These are phyloP conservation scores for Furcula furcula DNA, from an alignment of 2,888 invertebrate genomes.

Conservation along the genomic window DNA sequence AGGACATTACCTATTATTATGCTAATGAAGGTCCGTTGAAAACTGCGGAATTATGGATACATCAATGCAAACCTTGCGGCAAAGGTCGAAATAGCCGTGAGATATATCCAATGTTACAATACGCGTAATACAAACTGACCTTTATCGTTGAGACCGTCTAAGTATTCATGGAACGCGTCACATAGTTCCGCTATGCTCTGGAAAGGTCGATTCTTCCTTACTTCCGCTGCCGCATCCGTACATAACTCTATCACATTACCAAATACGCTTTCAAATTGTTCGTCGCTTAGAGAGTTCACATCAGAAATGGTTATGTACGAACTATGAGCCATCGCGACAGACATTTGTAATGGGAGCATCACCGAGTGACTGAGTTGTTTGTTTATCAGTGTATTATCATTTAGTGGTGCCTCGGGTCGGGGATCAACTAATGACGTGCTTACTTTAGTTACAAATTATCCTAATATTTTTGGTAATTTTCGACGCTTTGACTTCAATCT, in stretches of 20 bases:
- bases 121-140: slow-evolving; percentile 40
- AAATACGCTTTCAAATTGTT: slow-evolving; percentile 81
- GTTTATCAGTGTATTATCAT: slow-evolving; percentile 32
- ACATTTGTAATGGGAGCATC: slow-evolving; percentile 2
- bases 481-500: no score
- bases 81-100: no score
- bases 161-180: slow-evolving; percentile 74
- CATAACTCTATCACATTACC: slow-evolving; percentile 84
- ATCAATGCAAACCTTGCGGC: no score
- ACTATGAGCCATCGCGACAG: background rate
- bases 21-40: no score
- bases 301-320: slow-evolving; percentile 53
- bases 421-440: slow-evolving; percentile 35
- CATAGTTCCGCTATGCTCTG: slow-evolving; percentile 65
- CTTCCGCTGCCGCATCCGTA: slow-evolving; percentile 73
- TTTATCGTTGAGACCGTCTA: slow-evolving; percentile 73
- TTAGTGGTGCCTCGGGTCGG: slow-evolving; percentile 35
- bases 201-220: slow-evolving; percentile 79
- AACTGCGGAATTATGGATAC: no score
- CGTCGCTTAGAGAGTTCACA: slow-evolving; percentile 76
- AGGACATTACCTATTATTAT: no score
- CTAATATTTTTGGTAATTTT: no score
- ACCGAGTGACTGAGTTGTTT: slow-evolving; percentile 15
- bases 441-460: no score
- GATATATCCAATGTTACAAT: slow-evolving; percentile 9